phyloP scores from a whole-genome alignment of 92 coral and sea anemone species.

The Phymanthus crucifer region DNA sequence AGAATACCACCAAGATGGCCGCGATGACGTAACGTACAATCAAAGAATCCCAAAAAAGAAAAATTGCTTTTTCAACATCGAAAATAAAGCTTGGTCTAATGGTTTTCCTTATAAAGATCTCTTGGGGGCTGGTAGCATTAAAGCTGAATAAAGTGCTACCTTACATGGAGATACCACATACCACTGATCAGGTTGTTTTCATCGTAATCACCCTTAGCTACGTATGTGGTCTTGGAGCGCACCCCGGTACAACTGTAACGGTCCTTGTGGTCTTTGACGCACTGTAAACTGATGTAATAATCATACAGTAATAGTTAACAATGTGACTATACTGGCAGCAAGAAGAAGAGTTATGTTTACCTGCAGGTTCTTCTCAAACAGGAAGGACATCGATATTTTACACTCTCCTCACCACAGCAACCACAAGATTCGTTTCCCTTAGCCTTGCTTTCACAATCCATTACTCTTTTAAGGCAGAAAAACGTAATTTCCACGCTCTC shows the following conservation, averaged over 20 bases:
- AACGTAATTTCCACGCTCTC: no score
- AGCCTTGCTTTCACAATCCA: constrained; percentile 18
- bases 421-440: constrained; percentile 37
- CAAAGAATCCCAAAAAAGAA: no score
- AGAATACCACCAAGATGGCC: no score
- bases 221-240: constrained; percentile 73
- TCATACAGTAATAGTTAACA: neutral
- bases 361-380: constrained; percentile 86
- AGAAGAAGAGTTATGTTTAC: constrained; percentile 25
- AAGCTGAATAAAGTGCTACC: no score
- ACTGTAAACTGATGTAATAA: constrained; percentile 54
- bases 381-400: constrained; percentile 87
- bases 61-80: no score
- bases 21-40: no score
- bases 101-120: no score
- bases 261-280: constrained; percentile 83
- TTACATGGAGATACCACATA: no score
- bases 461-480: neutral
- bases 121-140: no score
- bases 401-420: constrained; percentile 58
- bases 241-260: constrained; percentile 69
- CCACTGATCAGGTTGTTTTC: constrained; percentile 77
- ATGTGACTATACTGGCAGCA: neutral
- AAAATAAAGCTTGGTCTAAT: no score
- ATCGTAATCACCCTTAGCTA: constrained; percentile 60